phyloP scores from a whole-genome alignment of 2,888 invertebrate species.

The Andricus curvator region DNA sequence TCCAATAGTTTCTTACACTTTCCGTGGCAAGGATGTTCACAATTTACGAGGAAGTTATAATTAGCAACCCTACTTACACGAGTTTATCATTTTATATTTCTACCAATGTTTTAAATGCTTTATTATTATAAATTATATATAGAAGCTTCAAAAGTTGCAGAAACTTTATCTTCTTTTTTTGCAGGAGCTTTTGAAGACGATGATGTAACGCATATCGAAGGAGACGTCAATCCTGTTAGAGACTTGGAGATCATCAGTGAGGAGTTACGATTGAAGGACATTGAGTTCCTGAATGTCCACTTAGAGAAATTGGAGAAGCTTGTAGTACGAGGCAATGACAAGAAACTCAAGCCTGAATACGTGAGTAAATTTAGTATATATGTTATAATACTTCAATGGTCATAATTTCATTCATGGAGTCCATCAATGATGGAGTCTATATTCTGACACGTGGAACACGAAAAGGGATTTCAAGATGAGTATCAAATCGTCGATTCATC shows the following conservation, averaged over 20 bases:
- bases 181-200: slow-evolving; percentile 98
- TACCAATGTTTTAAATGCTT: too few species aligned
- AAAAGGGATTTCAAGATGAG: neutral
- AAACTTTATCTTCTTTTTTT: slow-evolving; percentile 42
- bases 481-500: slow-evolving; percentile 4
- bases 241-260: slow-evolving; percentile 98
- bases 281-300: slow-evolving; percentile 90
- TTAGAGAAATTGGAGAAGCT: slow-evolving; percentile 93
- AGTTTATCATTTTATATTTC: too few species aligned
- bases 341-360: slow-evolving; percentile 97
- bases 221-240: slow-evolving; percentile 97
- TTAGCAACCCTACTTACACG: neutral
- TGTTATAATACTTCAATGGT: neutral
- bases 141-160: too few species aligned
- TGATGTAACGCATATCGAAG: slow-evolving; percentile 98
- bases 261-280: slow-evolving; percentile 96
- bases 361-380: slow-evolving; percentile 80
- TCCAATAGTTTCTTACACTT: slow-evolving; percentile 38
- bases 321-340: slow-evolving; percentile 92
- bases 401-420: neutral
- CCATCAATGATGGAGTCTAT: neutral
- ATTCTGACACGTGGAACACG: neutral
- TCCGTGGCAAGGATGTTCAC: neutral
- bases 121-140: too few species aligned
- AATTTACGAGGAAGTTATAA: slow-evolving; percentile 3